These are phyloP conservation scores for Turdus rufiventris DNA, from an alignment of 2,113 vertebrate species.

Conservation along the genomic window DNA sequence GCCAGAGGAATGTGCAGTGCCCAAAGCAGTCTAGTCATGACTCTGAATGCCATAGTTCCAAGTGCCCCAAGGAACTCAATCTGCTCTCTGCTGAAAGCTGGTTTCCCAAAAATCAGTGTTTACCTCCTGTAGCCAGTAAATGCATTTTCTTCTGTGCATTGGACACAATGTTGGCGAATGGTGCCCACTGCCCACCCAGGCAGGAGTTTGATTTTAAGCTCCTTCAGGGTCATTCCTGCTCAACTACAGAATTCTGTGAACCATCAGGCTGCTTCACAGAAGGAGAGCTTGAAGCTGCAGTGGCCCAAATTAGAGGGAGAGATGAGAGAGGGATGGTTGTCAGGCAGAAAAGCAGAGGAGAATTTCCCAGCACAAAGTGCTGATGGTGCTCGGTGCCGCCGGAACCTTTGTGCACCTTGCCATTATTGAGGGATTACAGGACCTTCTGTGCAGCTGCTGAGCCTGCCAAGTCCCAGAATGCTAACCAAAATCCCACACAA, in stretches of 20 bases:
- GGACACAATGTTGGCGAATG: not conserved
- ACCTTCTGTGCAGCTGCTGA: not conserved
- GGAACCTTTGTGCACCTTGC: not conserved
- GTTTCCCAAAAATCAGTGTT: not conserved
- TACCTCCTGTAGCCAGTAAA: not conserved
- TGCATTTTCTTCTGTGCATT: not conserved
- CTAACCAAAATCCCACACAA: constrained; percentile 59
- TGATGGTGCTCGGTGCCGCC: accelerated
- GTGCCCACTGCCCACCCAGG: not conserved
- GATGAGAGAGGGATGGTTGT: not conserved
- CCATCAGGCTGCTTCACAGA: not conserved
- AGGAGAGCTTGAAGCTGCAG: not conserved
- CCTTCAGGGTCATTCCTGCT: not conserved
- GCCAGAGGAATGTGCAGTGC: accelerated
- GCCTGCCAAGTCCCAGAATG: constrained; percentile 19
- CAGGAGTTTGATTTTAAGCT: not conserved
- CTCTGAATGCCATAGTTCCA: not conserved
- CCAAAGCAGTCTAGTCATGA: not conserved
- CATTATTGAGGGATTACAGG: constrained; percentile 15
- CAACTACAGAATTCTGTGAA: not conserved
- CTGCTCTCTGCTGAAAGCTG: not conserved
- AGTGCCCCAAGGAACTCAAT: not conserved
- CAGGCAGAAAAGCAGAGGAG: not conserved
- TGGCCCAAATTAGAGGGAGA: not conserved
- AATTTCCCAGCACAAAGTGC: not conserved